Evolutionary conservation across 1,140 invertebrate species (phyloP).

Genomic region (Pseudomyrmex cubaensis): DNA sequence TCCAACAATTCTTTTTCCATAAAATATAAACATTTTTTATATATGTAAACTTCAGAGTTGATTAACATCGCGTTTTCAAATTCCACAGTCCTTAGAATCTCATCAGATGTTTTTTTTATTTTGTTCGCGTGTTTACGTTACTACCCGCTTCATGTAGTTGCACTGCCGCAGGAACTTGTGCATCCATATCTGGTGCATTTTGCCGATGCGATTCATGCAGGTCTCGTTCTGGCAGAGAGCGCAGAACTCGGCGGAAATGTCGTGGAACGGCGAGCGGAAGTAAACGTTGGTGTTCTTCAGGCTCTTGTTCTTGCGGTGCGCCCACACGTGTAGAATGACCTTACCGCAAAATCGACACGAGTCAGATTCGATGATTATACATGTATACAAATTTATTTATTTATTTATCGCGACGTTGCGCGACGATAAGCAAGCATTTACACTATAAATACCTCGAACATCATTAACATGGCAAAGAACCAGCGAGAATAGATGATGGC

Average conservation of each 20-base stretch:
- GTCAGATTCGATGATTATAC: slow-evolving; percentile 60
- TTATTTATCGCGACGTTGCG: background rate
- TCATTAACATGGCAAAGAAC: slow-evolving; percentile 76
- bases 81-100: background rate
- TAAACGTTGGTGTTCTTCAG: slow-evolving; percentile 84
- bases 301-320: slow-evolving; percentile 86
- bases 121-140: slow-evolving; percentile 75
- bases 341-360: background rate
- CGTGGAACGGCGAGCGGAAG: slow-evolving; percentile 86
- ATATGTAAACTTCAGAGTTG: background rate
- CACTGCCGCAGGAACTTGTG: slow-evolving; percentile 79
- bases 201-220: slow-evolving; percentile 82
- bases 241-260: slow-evolving; percentile 86
- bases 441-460: slow-evolving; percentile 72
- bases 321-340: slow-evolving; percentile 85
- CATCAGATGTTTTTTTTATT: background rate
- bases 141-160: slow-evolving; percentile 82
- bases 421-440: background rate
- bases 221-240: slow-evolving; percentile 85
- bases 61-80: background rate
- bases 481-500: slow-evolving; percentile 79
- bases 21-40: background rate
- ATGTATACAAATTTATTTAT: background rate
- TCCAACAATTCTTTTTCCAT: background rate
- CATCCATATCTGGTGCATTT: slow-evolving; percentile 83